Conservation (phyloP, 2,888 invertebrate genomes). For the Cybosia mesomella region DNA sequence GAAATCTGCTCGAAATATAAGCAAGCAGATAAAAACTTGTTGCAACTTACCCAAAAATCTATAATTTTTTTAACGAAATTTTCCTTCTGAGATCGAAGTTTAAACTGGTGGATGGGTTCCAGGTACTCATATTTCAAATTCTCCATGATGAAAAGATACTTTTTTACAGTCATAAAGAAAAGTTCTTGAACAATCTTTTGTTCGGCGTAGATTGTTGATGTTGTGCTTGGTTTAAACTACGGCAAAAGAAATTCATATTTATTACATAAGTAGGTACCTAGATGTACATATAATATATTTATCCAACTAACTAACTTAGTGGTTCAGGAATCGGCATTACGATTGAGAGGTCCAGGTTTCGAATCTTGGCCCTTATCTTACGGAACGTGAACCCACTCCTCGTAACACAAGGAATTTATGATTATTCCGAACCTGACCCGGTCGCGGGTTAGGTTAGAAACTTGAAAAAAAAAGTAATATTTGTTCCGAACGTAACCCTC, state of each 20-base stretch:
- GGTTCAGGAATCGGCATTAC: too few relatives aligned
- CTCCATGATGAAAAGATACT: constrained; percentile 3
- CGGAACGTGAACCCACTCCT: too few relatives aligned
- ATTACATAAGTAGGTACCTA: neutral
- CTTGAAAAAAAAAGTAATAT: too few relatives aligned
- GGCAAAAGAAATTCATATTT: neutral
- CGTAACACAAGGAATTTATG: too few relatives aligned
- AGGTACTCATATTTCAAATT: neutral
- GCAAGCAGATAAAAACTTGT: neutral
- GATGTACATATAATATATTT: too few relatives aligned
- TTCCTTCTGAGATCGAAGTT: neutral
- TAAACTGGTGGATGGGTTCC: neutral
- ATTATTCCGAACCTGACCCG: too few relatives aligned
- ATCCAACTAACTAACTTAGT: too few relatives aligned
- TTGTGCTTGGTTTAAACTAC: neutral
- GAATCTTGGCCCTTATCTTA: too few relatives aligned
- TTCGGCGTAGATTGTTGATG: neutral
- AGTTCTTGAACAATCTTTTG: neutral
- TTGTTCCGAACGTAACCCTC: too few relatives aligned
- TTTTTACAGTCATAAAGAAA: neutral
- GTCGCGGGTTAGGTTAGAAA: too few relatives aligned
- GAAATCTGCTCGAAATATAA: too few relatives aligned
- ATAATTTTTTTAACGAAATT: neutral
- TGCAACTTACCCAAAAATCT: constrained; percentile 15
- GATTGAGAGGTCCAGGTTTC: too few relatives aligned